phyloP scores from a whole-genome alignment of 2,113 vertebrate species.

The Semicossyphus pulcher region DNA sequence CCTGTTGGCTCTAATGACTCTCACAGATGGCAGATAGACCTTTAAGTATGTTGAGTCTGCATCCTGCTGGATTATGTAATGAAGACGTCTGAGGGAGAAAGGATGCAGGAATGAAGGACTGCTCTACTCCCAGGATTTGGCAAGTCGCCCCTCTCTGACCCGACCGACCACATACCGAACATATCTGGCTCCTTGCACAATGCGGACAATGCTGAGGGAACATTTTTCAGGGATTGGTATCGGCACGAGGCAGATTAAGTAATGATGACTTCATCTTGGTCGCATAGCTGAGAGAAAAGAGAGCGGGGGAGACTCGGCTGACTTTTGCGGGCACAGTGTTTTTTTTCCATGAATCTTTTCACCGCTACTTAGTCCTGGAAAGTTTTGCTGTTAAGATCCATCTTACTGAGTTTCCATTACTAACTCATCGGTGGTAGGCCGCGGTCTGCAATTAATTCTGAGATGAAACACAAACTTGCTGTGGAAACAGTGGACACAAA shows the following conservation, averaged over 20 bases:
- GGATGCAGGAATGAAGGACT: slow-evolving; percentile 42
- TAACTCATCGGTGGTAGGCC: slow-evolving; percentile 42
- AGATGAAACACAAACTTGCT: slow-evolving; percentile 55
- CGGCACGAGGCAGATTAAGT: background rate
- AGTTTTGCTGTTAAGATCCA: slow-evolving; percentile 45
- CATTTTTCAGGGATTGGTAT: background rate
- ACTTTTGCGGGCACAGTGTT: slow-evolving; percentile 41
- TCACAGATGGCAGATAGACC: slow-evolving; percentile 4
- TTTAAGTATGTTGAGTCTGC: slow-evolving; percentile 19
- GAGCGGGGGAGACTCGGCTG: background rate
- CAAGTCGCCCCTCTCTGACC: slow-evolving; percentile 28
- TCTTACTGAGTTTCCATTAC: slow-evolving; percentile 72
- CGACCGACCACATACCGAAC: slow-evolving; percentile 47
- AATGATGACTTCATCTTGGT: slow-evolving; percentile 53
- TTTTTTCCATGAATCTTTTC: slow-evolving; percentile 70
- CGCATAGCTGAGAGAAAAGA: slow-evolving; percentile 13
- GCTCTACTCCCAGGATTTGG: slow-evolving; percentile 25
- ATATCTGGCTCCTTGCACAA: slow-evolving; percentile 40
- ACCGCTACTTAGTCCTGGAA: slow-evolving; percentile 55
- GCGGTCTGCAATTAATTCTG: slow-evolving; percentile 49
- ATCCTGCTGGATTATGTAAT: slow-evolving; percentile 43
- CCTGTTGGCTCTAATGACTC: background rate
- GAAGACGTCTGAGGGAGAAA: slow-evolving; percentile 19
- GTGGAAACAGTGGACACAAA: slow-evolving; percentile 36
- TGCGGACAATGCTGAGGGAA: slow-evolving; percentile 23